Evolutionary conservation across 30 jellyfish, hydroid and myxozoan genomes (phyloP).

Genomic region (Haliclystus octoradiatus): DNA sequence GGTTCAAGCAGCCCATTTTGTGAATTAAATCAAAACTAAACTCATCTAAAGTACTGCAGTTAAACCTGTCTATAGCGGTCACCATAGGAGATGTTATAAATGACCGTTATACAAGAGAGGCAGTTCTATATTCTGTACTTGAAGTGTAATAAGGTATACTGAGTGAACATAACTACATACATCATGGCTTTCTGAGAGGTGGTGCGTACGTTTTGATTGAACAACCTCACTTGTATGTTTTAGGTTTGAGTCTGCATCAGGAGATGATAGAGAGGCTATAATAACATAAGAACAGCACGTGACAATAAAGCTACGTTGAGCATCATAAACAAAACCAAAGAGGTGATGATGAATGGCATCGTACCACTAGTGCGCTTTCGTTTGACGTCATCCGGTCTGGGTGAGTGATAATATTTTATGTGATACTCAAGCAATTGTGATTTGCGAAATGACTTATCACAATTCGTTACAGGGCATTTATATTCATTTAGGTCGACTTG

Average conservation of each 20-base stretch:
- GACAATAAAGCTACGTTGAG: no score
- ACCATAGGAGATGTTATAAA: no score
- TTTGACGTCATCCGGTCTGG: constrained; percentile 30
- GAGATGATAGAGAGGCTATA: not conserved
- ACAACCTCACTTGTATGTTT: not conserved
- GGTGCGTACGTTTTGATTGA: not conserved
- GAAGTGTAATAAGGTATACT: no score
- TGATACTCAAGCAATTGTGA: constrained; percentile 75
- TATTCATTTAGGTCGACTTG: constrained; percentile 42
- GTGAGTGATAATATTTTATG: constrained; percentile 57
- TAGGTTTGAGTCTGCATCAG: not conserved
- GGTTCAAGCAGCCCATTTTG: no score
- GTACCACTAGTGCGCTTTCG: constrained; percentile 47
- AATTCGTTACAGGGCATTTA: constrained; percentile 49
- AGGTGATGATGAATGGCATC: constrained; percentile 6
- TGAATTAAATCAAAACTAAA: no score
- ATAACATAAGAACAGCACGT: not conserved
- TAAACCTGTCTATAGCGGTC: no score
- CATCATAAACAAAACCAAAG: not conserved
- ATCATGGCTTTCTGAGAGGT: not conserved
- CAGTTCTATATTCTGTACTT: no score
- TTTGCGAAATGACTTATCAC: constrained; percentile 68
- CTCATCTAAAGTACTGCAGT: no score
- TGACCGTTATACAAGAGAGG: no score
- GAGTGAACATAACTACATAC: not conserved